These are phyloP conservation scores for Metallyticus violacea DNA, from an alignment of 2,888 invertebrate genomes.

Conservation along the genomic window DNA sequence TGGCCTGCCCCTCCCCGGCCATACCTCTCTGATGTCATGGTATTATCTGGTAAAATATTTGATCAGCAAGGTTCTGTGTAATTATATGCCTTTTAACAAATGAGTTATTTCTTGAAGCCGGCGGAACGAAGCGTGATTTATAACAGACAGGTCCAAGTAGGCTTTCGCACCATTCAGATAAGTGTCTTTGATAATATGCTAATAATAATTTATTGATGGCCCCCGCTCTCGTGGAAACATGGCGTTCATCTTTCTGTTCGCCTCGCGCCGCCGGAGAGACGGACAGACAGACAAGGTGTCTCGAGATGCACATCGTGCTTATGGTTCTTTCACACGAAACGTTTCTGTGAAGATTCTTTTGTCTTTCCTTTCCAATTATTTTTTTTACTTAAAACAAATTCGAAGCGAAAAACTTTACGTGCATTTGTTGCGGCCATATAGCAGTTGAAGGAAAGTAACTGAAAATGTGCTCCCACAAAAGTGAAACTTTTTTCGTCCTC, in stretches of 20 bases:
- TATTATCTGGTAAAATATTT: conserved; percentile 34
- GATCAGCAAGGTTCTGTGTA: conserved; percentile 36
- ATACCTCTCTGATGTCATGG: conserved; percentile 27
- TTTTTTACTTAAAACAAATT: too few species aligned
- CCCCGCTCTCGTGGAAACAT: conserved; percentile 24
- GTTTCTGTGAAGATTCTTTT: too few species aligned
- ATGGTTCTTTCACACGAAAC: conserved; percentile 12
- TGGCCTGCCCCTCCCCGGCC: conserved; percentile 19
- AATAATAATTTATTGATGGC: conserved; percentile 41
- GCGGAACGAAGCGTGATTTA: conserved; percentile 42
- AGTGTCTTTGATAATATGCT: conserved; percentile 44
- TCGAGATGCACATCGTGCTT: conserved; percentile 14
- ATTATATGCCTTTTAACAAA: conserved; percentile 44
- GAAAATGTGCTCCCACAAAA: too few species aligned
- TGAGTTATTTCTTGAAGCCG: conserved; percentile 40
- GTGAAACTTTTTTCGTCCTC: too few species aligned
- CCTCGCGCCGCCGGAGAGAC: background rate
- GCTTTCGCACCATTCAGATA: conserved; percentile 37
- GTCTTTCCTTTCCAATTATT: background rate
- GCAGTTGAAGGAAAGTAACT: too few species aligned
- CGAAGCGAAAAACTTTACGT: too few species aligned
- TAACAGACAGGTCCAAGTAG: conserved; percentile 32
- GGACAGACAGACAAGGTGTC: background rate
- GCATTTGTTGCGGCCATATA: too few species aligned
- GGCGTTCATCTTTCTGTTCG: conserved; percentile 24